phyloP scores from a whole-genome alignment of 2,888 invertebrate species.

The Hypsopygia costalis region DNA sequence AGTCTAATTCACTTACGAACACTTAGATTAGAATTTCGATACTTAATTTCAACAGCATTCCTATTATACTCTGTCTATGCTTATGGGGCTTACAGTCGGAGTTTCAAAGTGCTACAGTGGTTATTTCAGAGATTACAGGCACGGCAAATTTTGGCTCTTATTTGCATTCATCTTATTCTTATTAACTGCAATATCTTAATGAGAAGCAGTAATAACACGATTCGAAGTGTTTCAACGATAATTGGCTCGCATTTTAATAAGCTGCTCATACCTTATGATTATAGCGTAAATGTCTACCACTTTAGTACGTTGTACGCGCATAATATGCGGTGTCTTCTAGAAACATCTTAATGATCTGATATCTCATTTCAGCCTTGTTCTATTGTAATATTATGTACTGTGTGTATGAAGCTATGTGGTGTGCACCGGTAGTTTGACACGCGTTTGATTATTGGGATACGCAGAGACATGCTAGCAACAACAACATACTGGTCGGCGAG shows the following conservation, averaged over 20 bases:
- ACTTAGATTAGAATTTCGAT: slow-evolving; percentile 17
- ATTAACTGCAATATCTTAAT: no score
- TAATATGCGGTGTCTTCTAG: slow-evolving; percentile 23
- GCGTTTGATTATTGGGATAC: slow-evolving; percentile 69
- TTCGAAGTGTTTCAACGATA: neutral
- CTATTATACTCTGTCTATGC: slow-evolving; percentile 36
- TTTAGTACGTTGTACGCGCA: slow-evolving; percentile 39
- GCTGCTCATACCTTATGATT: neutral
- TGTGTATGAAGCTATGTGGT: slow-evolving; percentile 35
- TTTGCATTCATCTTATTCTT: no score
- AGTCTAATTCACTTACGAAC: slow-evolving; percentile 47
- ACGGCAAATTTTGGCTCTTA: neutral
- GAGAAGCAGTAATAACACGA: neutral
- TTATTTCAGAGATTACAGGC: slow-evolving; percentile 11
- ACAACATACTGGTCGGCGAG: slow-evolving; percentile 78
- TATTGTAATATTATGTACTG: slow-evolving; percentile 20
- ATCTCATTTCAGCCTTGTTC: slow-evolving; percentile 18
- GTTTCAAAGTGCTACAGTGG: slow-evolving; percentile 46
- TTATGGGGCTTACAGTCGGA: slow-evolving; percentile 45
- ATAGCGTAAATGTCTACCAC: slow-evolving; percentile 20
- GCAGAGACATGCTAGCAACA: slow-evolving; percentile 82
- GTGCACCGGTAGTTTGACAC: slow-evolving; percentile 66
- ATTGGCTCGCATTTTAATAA: neutral
- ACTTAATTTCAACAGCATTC: slow-evolving; percentile 18
- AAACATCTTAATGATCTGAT: slow-evolving; percentile 9